phyloP scores from a whole-genome alignment of 1,140 invertebrate species.

The Saccostrea glomerata region DNA sequence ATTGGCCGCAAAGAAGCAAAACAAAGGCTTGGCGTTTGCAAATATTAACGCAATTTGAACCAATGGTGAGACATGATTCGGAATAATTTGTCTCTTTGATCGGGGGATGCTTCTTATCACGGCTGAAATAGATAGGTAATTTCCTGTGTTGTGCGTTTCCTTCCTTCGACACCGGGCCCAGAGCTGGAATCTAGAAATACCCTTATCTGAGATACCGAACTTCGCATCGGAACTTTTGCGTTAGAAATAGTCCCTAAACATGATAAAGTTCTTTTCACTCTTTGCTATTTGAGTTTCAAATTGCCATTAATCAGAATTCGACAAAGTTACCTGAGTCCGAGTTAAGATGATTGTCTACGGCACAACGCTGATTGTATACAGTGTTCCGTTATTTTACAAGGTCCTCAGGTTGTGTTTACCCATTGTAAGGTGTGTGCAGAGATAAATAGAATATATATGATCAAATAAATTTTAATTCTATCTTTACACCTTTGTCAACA shows the following conservation, averaged over 20 bases:
- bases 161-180: constrained; percentile 21
- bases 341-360: constrained; percentile 12
- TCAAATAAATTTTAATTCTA: constrained; percentile 35
- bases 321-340: constrained; percentile 31
- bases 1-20: constrained; percentile 55
- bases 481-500: constrained; percentile 24
- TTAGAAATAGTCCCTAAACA: constrained; percentile 50
- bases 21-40: constrained; percentile 52
- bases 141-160: constrained; percentile 39
- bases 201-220: constrained; percentile 51
- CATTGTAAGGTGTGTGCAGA: constrained; percentile 24
- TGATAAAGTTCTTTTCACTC: constrained; percentile 58
- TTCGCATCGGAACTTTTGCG: constrained; percentile 40
- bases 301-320: constrained; percentile 51
- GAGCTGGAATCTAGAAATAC: constrained; percentile 52
- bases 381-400: neutral
- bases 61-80: constrained; percentile 44
- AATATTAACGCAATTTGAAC: constrained; percentile 51
- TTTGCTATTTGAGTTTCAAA: constrained; percentile 43
- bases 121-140: constrained; percentile 58
- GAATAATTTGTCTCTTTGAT: constrained; percentile 58
- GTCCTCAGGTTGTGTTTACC: constrained; percentile 6
- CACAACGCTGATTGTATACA: neutral
- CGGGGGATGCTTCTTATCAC: constrained; percentile 54
- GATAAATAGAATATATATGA: constrained; percentile 39